phyloP scores from a whole-genome alignment of 1,140 invertebrate genomes.

The Sarcophaga bullata region DNA sequence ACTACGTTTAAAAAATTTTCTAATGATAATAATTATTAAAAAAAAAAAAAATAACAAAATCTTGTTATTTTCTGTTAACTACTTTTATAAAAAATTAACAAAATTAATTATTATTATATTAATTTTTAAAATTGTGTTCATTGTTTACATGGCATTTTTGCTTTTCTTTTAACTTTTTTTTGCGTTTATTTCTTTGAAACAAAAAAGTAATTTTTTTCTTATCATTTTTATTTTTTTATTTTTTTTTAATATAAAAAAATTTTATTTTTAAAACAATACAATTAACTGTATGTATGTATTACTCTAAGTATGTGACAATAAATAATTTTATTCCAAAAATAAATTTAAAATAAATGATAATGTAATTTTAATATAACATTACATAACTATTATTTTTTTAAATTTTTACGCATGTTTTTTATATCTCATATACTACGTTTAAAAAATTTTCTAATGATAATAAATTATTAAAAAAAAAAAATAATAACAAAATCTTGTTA shows the following conservation, averaged over 20 bases:
- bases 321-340: conserved; percentile 54
- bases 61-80: conserved; percentile 32
- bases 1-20: too few relatives aligned
- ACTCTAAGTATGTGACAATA: conserved; percentile 62
- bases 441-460: background rate
- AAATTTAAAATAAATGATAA: background rate
- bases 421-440: too few relatives aligned
- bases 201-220: background rate
- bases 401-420: too few relatives aligned
- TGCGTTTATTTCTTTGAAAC: background rate
- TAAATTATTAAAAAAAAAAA: background rate
- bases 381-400: too few relatives aligned
- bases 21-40: background rate
- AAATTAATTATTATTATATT: conserved; percentile 32
- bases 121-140: conserved; percentile 8
- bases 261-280: conserved; percentile 16
- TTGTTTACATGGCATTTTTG: background rate
- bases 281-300: conserved; percentile 31
- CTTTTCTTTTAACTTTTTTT: conserved; percentile 8
- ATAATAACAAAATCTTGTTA: background rate
- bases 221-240: background rate
- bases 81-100: conserved; percentile 32
- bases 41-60: background rate
- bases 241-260: conserved; percentile 6
- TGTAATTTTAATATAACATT: too few relatives aligned